phyloP scores from a whole-genome alignment of 1,140 invertebrate genomes.

The Trichoplusia ni region DNA sequence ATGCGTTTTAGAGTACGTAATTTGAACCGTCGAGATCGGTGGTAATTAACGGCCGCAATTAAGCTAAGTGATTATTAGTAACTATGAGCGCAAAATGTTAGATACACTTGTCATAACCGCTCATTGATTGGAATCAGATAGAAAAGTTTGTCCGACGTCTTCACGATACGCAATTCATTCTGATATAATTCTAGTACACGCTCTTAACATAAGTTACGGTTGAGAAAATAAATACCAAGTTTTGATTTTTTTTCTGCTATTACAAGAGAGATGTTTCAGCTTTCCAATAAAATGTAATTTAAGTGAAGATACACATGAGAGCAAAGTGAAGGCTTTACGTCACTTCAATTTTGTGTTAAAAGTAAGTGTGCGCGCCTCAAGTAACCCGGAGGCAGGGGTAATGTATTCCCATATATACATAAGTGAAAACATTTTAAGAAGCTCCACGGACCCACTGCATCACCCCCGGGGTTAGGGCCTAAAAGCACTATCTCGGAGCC shows the following conservation, averaged over 20 bases:
- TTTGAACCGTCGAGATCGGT: constrained; percentile 79
- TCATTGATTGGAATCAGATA: constrained; percentile 20
- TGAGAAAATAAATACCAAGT: constrained; percentile 4
- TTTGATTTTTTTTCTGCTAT: constrained; percentile 20
- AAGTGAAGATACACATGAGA: constrained; percentile 73
- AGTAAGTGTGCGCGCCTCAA: constrained; percentile 74
- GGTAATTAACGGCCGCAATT: constrained; percentile 80
- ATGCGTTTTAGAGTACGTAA: constrained; percentile 82
- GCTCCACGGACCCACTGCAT: constrained; percentile 77
- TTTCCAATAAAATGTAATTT: constrained; percentile 76
- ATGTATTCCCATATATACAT: constrained; percentile 81
- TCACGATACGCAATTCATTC: background rate
- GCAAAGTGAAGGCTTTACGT: constrained; percentile 76
- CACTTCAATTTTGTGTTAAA: constrained; percentile 80
- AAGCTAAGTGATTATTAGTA: constrained; percentile 75
- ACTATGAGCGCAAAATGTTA: constrained; percentile 39
- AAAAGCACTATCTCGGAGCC: constrained; percentile 81
- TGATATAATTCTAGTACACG: background rate
- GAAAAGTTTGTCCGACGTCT: constrained; percentile 14
- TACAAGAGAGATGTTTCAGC: constrained; percentile 56
- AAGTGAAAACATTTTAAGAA: constrained; percentile 81
- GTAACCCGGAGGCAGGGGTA: constrained; percentile 74
- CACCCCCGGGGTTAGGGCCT: constrained; percentile 80
- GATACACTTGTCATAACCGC: constrained; percentile 22
- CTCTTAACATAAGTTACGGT: constrained; percentile 1